A percentile compares a stretch with the other conserved stretches of the same genome.
phyloP scores from a whole-genome alignment of 2,888 invertebrate species.

The Sisyra terminalis region DNA sequence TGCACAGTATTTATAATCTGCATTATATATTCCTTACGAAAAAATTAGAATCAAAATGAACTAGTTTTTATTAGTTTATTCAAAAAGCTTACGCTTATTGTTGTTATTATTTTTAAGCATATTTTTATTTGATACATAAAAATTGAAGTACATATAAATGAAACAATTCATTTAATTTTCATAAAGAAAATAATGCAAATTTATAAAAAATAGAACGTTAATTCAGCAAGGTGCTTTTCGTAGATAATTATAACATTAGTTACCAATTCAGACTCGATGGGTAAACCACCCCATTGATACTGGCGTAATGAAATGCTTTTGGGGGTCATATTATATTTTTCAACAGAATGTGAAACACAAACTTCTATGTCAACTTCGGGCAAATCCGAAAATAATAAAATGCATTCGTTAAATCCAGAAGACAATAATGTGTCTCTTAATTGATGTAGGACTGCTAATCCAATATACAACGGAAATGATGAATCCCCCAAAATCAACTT shows the following conservation, averaged over 20 bases:
- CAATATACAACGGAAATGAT: slow-evolving; percentile 86
- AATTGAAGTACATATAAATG: too few species aligned
- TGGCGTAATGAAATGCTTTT: slow-evolving; percentile 73
- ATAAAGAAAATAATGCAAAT: too few species aligned
- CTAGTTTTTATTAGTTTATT: too few species aligned
- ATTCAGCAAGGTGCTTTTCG: too few species aligned
- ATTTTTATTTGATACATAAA: too few species aligned
- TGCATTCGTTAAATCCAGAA: slow-evolving; percentile 97
- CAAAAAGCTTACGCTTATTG: too few species aligned
- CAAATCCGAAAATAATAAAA: slow-evolving; percentile 93
- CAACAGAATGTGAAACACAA: slow-evolving; percentile 76
- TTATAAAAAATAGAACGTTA: too few species aligned
- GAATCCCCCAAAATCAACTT: slow-evolving; percentile 84
- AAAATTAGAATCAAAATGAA: neutral
- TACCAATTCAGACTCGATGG: slow-evolving; percentile 16
- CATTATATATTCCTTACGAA: neutral
- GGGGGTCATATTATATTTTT: slow-evolving; percentile 73
- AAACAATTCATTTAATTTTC: too few species aligned
- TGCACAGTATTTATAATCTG: neutral
- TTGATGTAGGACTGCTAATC: slow-evolving; percentile 82
- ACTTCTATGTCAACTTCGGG: slow-evolving; percentile 93
- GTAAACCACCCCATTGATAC: slow-evolving; percentile 37
- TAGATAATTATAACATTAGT: slow-evolving; percentile 7
- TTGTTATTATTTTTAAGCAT: too few species aligned
- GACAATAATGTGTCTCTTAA: slow-evolving; percentile 65